Evolutionary conservation across 2,888 invertebrate genomes (phyloP).

Genomic region (Bellardia bayeri): DNA sequence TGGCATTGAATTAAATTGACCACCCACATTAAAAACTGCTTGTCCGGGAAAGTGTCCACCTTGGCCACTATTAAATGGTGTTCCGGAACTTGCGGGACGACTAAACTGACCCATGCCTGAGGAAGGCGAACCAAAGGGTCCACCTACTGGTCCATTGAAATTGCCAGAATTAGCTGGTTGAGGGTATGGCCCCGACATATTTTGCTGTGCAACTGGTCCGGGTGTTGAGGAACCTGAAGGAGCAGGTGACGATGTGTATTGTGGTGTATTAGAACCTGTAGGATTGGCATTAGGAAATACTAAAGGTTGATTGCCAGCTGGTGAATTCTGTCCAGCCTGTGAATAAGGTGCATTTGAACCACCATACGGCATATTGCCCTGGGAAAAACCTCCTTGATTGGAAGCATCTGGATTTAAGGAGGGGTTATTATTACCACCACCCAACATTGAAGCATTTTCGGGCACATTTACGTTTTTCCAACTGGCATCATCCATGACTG

Average conservation of each 20-base stretch:
- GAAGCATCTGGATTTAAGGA: constrained; percentile 87
- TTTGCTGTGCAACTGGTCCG: constrained; percentile 88
- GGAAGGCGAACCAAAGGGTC: constrained; percentile 89
- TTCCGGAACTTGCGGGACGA: constrained; percentile 88
- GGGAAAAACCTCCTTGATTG: constrained; percentile 87
- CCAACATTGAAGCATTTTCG: constrained; percentile 85
- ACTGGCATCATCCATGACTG: constrained; percentile 91
- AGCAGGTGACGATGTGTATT: constrained; percentile 94
- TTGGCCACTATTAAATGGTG: constrained; percentile 87
- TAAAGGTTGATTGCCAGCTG: constrained; percentile 88
- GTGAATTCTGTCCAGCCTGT: constrained; percentile 90
- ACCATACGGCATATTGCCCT: constrained; percentile 85
- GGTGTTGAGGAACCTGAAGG: constrained; percentile 93
- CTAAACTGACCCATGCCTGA: constrained; percentile 88
- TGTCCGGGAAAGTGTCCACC: constrained; percentile 83
- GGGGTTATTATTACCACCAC: constrained; percentile 89
- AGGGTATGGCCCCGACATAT: constrained; percentile 85
- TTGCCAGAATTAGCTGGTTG: constrained; percentile 86
- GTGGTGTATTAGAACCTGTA: constrained; percentile 91
- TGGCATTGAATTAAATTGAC: constrained; percentile 89
- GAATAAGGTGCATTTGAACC: constrained; percentile 87
- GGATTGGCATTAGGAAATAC: constrained; percentile 89
- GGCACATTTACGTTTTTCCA: constrained; percentile 93
- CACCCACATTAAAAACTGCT: constrained; percentile 86
- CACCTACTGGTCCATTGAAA: constrained; percentile 89